Evolutionary conservation across 2,797 vertebrate genomes (phyloP).

Genomic region (Thaleichthys pacificus): DNA sequence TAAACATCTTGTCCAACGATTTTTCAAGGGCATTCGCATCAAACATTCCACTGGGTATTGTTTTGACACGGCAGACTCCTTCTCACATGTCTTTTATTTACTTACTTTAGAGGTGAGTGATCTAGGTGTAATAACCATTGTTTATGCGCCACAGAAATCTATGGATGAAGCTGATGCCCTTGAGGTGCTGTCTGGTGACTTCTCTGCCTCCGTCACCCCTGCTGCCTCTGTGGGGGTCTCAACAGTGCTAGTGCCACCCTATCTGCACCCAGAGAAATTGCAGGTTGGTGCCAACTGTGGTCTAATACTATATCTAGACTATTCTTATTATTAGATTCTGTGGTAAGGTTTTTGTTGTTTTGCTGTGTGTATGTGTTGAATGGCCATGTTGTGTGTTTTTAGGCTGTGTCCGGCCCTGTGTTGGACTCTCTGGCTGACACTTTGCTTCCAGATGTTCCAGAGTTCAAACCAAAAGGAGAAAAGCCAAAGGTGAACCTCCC

Average conservation of each 20-base stretch:
- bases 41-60: background rate
- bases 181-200: conserved; percentile 70
- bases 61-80: no score
- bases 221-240: conserved; percentile 19
- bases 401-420: conserved; percentile 61
- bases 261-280: conserved; percentile 40
- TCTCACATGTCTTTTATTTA: no score
- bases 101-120: background rate
- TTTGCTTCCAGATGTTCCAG: conserved; percentile 51
- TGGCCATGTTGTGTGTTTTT: background rate
- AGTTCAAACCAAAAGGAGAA: conserved; percentile 60
- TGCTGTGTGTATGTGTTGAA: background rate
- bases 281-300: conserved; percentile 52
- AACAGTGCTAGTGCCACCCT: conserved; percentile 46
- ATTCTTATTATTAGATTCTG: background rate
- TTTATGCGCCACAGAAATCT: conserved; percentile 37
- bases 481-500: conserved; percentile 70
- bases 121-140: background rate
- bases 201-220: conserved; percentile 36
- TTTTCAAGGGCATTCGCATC: background rate
- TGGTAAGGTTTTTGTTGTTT: background rate
- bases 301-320: background rate
- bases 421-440: conserved; percentile 60
- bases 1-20: background rate
- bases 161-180: conserved; percentile 70